phyloP scores from a whole-genome alignment of 2,888 invertebrate species.

The Leptothorax acervorum region DNA sequence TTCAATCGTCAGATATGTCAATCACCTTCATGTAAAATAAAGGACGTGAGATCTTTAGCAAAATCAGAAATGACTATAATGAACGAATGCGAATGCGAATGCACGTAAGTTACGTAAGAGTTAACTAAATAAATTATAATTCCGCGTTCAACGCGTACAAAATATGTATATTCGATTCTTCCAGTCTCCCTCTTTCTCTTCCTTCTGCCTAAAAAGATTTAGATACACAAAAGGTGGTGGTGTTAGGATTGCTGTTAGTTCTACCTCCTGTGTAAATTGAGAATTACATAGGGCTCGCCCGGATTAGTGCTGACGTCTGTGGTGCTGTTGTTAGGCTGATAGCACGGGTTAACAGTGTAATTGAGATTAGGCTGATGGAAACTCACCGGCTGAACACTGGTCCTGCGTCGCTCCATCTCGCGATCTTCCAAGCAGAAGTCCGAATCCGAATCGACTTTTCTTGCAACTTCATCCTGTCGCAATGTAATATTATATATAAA shows the following conservation, averaged over 20 bases:
- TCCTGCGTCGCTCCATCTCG: slow-evolving; percentile 83
- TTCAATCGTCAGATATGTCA: slow-evolving; percentile 24
- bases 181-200: neutral
- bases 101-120: slow-evolving; percentile 51
- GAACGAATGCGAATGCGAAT: slow-evolving; percentile 48
- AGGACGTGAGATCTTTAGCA: slow-evolving; percentile 56
- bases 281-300: slow-evolving; percentile 84
- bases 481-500: slow-evolving; percentile 19
- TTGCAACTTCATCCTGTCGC: slow-evolving; percentile 89
- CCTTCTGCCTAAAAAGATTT: slow-evolving; percentile 27
- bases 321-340: slow-evolving; percentile 82
- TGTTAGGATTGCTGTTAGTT: slow-evolving; percentile 61
- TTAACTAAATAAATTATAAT: slow-evolving; percentile 26
- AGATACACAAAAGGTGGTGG: slow-evolving; percentile 59
- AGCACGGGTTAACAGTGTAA: slow-evolving; percentile 85
- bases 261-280: slow-evolving; percentile 84
- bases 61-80: slow-evolving; percentile 28
- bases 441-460: slow-evolving; percentile 94
- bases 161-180: neutral
- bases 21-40: slow-evolving; percentile 68
- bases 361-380: slow-evolving; percentile 85
- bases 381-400: slow-evolving; percentile 85
- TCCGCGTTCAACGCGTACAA: slow-evolving; percentile 12
- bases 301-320: slow-evolving; percentile 79
- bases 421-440: slow-evolving; percentile 94